A percentile compares a stretch with the other conserved stretches of the same genome.
These are phyloP conservation scores for Suillia variegata DNA, from an alignment of 2,888 invertebrate species.

Conservation along the genomic window DNA sequence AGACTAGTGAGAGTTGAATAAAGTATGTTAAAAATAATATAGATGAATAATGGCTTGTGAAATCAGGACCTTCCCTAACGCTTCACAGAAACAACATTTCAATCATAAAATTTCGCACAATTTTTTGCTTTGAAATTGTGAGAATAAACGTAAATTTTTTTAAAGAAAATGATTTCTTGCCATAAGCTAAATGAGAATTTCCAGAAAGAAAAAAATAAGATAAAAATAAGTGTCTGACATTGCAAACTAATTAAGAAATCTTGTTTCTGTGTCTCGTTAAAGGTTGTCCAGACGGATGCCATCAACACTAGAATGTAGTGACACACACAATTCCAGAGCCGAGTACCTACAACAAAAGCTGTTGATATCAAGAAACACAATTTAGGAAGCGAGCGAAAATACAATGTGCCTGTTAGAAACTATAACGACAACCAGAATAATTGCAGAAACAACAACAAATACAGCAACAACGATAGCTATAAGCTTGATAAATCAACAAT, in stretches of 20 bases:
- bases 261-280: constrained; percentile 67
- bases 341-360: constrained; percentile 26
- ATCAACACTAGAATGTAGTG: constrained; percentile 39
- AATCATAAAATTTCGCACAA: constrained; percentile 58
- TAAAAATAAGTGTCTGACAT: too few species aligned
- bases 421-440: constrained; percentile 15
- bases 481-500: constrained; percentile 8
- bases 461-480: constrained; percentile 23
- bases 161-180: constrained; percentile 29
- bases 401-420: constrained; percentile 25
- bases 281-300: constrained; percentile 65
- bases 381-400: constrained; percentile 19
- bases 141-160: constrained; percentile 6
- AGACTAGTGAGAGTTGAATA: too few species aligned
- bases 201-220: constrained; percentile 17
- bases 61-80: constrained; percentile 58
- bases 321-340: constrained; percentile 13
- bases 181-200: constrained; percentile 11
- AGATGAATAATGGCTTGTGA: constrained; percentile 40
- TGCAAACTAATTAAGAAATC: constrained; percentile 59
- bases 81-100: constrained; percentile 64
- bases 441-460: constrained; percentile 12
- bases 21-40: too few species aligned
- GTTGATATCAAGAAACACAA: not conserved
- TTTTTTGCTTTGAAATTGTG: too few species aligned